phyloP scores from a whole-genome alignment of 1,140 invertebrate species.

The Nephila pilipes region DNA sequence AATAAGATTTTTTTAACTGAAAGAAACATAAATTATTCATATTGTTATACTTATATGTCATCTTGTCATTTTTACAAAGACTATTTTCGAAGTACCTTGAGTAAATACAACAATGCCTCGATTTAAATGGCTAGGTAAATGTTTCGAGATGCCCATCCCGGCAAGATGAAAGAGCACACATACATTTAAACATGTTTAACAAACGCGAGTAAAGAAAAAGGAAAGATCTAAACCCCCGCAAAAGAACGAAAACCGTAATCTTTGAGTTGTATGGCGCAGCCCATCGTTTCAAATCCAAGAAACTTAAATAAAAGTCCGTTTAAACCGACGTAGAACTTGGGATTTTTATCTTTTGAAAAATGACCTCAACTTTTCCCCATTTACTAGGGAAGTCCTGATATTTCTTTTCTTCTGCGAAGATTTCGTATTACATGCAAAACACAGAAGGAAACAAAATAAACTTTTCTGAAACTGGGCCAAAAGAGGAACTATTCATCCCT shows the following conservation, averaged over 20 bases:
- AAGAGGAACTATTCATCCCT: slow-evolving; percentile 9
- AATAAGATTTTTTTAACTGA: too few species aligned
- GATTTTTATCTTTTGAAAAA: slow-evolving; percentile 63
- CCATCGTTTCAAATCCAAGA: slow-evolving; percentile 12
- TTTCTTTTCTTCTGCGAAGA: slow-evolving; percentile 4
- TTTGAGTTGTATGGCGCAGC: not conserved
- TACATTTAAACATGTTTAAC: not conserved
- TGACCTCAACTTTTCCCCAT: slow-evolving; percentile 55
- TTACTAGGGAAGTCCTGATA: slow-evolving; percentile 6
- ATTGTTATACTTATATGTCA: too few species aligned
- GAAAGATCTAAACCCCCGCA: not conserved
- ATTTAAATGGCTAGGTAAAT: not conserved
- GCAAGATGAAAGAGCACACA: not conserved
- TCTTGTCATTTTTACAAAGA: too few species aligned
- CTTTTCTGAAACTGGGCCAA: slow-evolving; percentile 36
- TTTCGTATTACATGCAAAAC: slow-evolving; percentile 48
- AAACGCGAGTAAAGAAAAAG: not conserved
- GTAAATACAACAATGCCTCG: too few species aligned
- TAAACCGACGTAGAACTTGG: slow-evolving; percentile 20
- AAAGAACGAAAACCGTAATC: slow-evolving; percentile 7
- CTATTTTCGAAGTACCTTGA: too few species aligned
- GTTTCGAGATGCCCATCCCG: not conserved
- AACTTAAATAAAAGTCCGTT: slow-evolving; percentile 48
- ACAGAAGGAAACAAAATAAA: slow-evolving; percentile 44
- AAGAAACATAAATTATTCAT: too few species aligned